Evolutionary conservation across 2,888 invertebrate genomes (phyloP), one percentile per base, ranked within the genome.

Genomic region (Cordylochernes scorpioides): DNA sequence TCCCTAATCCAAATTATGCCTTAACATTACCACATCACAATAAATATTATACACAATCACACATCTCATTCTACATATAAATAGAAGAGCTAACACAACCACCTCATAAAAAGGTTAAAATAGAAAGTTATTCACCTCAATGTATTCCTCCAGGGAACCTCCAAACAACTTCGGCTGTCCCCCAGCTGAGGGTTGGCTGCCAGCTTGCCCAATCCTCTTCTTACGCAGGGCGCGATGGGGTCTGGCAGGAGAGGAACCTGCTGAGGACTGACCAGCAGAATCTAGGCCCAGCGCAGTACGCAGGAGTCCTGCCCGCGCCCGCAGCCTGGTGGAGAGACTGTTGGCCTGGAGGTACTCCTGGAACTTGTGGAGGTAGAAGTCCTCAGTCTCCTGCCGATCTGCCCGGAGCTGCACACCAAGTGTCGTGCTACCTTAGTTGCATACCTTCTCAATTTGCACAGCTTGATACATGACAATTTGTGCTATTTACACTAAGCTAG

Each of bases 341-440:
- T 78, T 78, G 42, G 75, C 73, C 46, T 78, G 60, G 48, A 82
- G 67, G 58, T 84, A 88, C 55, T 78, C 72, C 21, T 77, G 67
- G 58, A 88, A 82, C 65, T 86, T 88, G 80, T 84, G 59, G 13
- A 86, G 62, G 58, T 86, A 86, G 60, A 82, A 88, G 56, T 80
- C 78, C 59, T 88, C 86, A 44, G 82, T 82, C 55, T 86, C 86
- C 47, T 75, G 71, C 45, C 75, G 59, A 50, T 74, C 71, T 25
- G 70, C 67, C 44, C 69, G 57, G 27, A n/a, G n/a, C n/a, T n/a
- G n/a, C n/a, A n/a, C n/a, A n/a, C n/a, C n/a, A n/a, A n/a, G n/a
- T n/a, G n/a, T n/a, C n/a, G n/a, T n/a, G n/a, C n/a, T n/a, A n/a
- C n/a, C n/a, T n/a, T n/a, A n/a, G n/a, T n/a, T n/a, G n/a, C n/a